Conservation (phyloP, 2,113 vertebrate genomes). For the Nesospiza acunhae region DNA sequence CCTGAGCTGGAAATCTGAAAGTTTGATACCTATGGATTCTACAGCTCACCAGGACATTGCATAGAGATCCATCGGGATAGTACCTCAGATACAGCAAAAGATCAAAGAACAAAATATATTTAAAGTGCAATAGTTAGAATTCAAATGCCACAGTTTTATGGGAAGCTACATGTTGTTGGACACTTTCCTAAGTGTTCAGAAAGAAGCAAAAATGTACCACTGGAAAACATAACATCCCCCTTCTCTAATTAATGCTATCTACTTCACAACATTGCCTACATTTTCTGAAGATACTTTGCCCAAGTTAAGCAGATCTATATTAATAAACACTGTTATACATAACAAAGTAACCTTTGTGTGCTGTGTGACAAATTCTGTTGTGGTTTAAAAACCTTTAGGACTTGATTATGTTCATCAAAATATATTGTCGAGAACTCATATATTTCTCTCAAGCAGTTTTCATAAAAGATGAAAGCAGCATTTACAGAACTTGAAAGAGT, state of each 20-base stretch:
- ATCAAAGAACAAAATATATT: neutral
- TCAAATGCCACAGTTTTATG: neutral
- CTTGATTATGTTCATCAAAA: slow-evolving; percentile 13
- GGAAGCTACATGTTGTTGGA: neutral
- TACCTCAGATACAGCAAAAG: neutral
- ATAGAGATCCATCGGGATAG: neutral
- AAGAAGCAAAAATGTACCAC: neutral
- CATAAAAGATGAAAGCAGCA: neutral
- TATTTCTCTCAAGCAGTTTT: slow-evolving; percentile 3
- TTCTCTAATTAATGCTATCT: neutral
- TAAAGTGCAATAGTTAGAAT: neutral
- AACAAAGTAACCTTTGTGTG: neutral
- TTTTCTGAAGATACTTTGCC: neutral
- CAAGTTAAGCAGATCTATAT: neutral
- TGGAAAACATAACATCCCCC: neutral
- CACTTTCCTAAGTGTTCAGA: neutral
- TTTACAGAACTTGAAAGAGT: neutral
- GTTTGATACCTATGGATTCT: neutral
- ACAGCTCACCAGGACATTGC: neutral
- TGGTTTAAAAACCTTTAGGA: slow-evolving; percentile 14
- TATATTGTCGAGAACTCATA: neutral
- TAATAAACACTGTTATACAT: neutral
- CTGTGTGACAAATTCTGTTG: neutral
- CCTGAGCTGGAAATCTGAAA: neutral
- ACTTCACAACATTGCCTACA: neutral